A percentile compares a stretch with the other conserved stretches of the same genome.
Evolutionary conservation across 37 sponge, comb jelly and placozoan species (phyloP).

Genomic region (Oscarella lobularis): DNA sequence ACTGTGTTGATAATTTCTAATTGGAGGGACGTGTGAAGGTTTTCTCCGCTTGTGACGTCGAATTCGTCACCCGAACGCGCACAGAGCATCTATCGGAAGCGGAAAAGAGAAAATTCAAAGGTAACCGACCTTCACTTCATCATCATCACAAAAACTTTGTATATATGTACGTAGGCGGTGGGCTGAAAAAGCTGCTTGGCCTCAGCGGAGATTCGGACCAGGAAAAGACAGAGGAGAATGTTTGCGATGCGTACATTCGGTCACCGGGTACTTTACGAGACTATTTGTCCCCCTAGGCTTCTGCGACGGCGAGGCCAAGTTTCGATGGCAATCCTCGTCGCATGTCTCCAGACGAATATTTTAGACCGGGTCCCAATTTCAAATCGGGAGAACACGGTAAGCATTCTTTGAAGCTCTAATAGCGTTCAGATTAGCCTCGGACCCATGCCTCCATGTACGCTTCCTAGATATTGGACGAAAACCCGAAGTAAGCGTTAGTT

Average conservation of each 20-base stretch:
- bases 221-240: too few species aligned
- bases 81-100: conserved; percentile 82
- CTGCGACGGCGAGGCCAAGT: too few species aligned
- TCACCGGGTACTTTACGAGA: too few species aligned
- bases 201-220: background rate
- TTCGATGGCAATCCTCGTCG: background rate
- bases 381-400: background rate
- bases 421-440: too few species aligned
- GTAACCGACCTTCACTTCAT: conserved; percentile 2
- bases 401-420: too few species aligned
- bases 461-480: conserved; percentile 48
- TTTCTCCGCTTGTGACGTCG: conserved; percentile 60
- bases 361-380: background rate
- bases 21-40: too few species aligned
- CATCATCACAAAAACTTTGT: background rate
- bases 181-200: background rate
- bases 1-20: too few species aligned
- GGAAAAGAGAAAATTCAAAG: conserved; percentile 24
- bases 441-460: too few species aligned
- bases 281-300: too few species aligned
- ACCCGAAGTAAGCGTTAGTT: conserved; percentile 35
- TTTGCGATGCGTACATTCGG: too few species aligned
- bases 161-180: background rate
- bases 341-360: conserved; percentile 4
- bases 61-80: conserved; percentile 71